Evolutionary conservation across 2,888 invertebrate genomes (phyloP), one percentile per base, ranked within the genome.

Genomic region (Autographa pulchrina): DNA sequence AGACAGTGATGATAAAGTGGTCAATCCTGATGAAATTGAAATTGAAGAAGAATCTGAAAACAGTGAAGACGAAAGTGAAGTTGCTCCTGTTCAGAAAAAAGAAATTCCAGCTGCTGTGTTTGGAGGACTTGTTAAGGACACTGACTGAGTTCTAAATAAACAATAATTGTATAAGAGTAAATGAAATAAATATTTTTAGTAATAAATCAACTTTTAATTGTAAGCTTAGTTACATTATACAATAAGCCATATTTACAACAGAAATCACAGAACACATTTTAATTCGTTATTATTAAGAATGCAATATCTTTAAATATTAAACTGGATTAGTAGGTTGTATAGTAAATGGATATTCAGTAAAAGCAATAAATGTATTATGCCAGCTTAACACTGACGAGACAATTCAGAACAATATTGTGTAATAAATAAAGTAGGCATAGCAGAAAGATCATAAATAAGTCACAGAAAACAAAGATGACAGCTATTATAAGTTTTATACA

Each of bases 101-200:
- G 96, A 96, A 38, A 97, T 99, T 80, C 99, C 99, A 48, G 96
- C 97, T 60, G 98, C 99, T 93, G 99, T 99, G 4, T 99, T 99
- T 96, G 99, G 99, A 74, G 97, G 98, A 80, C 96, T 99, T 78
- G 90, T 96, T 13, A 83, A 94, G 65, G 90, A 90, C 62, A 84
- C 82, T 75, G 86, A 89, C 70, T 88, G 82, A 85, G 76, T 72
- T 71, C 66, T 20, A 20, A 11, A 20, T 25, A 56, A 56, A 11
- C 58, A 70, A 66, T 72, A 13, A 56, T 58, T 67, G 62, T 74
- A 61, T 54, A 62, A 18, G 66, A 73, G 65, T 72, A 81, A 66
- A 56, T 71, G 25, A 74, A 48, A 69, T 74, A 80, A 78, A 80
- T 72, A 69, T 62, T 58, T 75, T 73, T 70, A 83, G 68, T 87